Conservation (phyloP, 23 tunicate species). For the Phallusia fumigata region DNA sequence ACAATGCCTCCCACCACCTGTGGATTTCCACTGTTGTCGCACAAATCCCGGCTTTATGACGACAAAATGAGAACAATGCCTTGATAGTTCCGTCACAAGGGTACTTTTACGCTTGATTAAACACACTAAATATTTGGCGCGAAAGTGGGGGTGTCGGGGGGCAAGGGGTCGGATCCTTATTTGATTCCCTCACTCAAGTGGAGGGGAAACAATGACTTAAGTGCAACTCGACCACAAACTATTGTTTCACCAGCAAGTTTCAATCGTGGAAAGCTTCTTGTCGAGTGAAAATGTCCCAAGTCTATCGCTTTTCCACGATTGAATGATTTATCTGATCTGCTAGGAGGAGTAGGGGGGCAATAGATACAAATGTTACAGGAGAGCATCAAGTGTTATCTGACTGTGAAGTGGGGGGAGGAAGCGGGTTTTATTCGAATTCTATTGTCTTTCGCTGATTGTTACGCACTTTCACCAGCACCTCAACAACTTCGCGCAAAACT, state of each 20-base stretch:
- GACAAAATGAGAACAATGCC: conserved; percentile 2
- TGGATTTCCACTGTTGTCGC: not conserved
- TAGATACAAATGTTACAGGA: conserved; percentile 4
- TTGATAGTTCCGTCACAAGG: conserved; percentile 16
- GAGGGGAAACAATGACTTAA: no score
- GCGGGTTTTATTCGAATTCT: no score
- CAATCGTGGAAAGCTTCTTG: not conserved
- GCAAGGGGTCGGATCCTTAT: not conserved
- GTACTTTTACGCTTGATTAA: conserved; percentile 20
- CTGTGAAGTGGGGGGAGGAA: not conserved
- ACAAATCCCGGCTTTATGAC: conserved; percentile 5
- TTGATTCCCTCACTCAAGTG: no score
- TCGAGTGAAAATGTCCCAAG: not conserved
- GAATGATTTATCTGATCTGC: not conserved
- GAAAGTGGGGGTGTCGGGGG: not conserved
- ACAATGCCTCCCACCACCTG: not conserved
- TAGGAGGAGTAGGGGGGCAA: not conserved
- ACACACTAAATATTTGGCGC: conserved; percentile 32
- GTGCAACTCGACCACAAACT: not conserved
- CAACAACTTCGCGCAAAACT: no score
- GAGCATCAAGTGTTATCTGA: not conserved
- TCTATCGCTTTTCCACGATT: not conserved
- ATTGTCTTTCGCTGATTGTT: no score
- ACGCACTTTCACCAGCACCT: no score
- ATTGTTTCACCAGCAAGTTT: not conserved